Evolutionary conservation across 2,113 vertebrate species (phyloP).

Genomic region (Polyodon spathula): DNA sequence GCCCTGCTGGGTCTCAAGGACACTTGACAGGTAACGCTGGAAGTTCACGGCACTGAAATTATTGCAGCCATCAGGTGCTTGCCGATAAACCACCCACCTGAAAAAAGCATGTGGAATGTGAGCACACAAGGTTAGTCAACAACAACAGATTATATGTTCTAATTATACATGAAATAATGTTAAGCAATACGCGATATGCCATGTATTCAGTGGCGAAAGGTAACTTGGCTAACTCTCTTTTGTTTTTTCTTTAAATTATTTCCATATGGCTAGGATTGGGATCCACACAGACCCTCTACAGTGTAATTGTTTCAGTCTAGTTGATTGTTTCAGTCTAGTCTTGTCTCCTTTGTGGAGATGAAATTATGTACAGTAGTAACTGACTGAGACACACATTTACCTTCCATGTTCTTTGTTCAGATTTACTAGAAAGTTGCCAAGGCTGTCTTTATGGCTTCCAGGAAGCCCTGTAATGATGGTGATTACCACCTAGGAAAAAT

Average conservation of each 20-base stretch:
- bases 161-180: no score
- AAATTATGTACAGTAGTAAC: neutral
- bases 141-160: neutral
- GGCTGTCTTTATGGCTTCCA: conserved; percentile 74
- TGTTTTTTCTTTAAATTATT: no score
- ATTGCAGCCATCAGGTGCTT: conserved; percentile 61
- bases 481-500: conserved; percentile 61
- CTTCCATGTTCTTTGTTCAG: conserved; percentile 73
- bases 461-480: conserved; percentile 79
- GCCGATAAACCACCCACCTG: conserved; percentile 80
- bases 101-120: neutral
- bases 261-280: no score
- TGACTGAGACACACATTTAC: conserved; percentile 43
- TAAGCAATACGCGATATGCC: no score
- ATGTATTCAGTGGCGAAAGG: neutral
- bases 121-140: neutral
- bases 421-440: conserved; percentile 69
- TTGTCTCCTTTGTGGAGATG: conserved; percentile 8
- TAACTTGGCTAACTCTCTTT: no score
- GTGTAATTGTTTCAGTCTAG: no score
- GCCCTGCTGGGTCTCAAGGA: conserved; percentile 62
- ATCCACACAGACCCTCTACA: no score
- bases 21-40: conserved; percentile 69
- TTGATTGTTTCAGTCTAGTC: no score
- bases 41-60: conserved; percentile 77